Base-by-base conservation (phyloP, 1,140 invertebrate species). In the Pachypeltis micranthus region DNA sequence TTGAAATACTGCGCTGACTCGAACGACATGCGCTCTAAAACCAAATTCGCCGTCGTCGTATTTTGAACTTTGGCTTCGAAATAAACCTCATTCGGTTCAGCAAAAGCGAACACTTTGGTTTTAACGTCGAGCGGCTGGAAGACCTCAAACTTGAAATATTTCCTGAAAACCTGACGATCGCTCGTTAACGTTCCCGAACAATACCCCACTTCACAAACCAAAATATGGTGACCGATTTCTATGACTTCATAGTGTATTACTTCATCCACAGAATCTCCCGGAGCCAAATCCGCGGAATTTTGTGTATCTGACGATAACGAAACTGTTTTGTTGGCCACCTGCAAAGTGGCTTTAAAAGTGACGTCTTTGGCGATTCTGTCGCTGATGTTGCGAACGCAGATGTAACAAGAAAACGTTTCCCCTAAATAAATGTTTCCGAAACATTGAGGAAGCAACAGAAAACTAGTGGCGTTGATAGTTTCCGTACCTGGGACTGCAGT, bases 81-180 rank as follows among this genome's bases (percentile, higher is more conserved):
- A 75, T 93, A 98, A 3, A 98, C 90, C 80, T 98, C 94, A 81
- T 96, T 92, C 64, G 89, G 91, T 83, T 87, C 85, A 82, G 97
- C 93, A 19, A 91, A 88, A 83, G 95, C 96, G 72, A 93, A 97
- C 75, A 98, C 96, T 73, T 98, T 98, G 2, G 95, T 98, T 77
- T 97, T 96, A 0, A 99, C 93, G 83, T 99, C 95, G 14, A 98
- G 77, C 44, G 96, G 96, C 74, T 98, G 98, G 64, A 95, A 81
- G 0, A 98, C 96, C 83, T 96, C 90, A 77, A 98, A 98, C 78
- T 97, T 98, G 74, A 98, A 99, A 74, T 95, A 97, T 74, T 97
- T 98, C 69, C 90, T 81, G 73, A 96, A 86, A n/a, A 84, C 87
- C 65, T 83, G 80, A 58, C 85, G 77, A 68, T 85, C 82, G 84